A percentile compares a stretch with the other conserved stretches of the same genome.
Conservation (phyloP, 2,888 invertebrate genomes). For the Scaptomyza tumidula region DNA sequence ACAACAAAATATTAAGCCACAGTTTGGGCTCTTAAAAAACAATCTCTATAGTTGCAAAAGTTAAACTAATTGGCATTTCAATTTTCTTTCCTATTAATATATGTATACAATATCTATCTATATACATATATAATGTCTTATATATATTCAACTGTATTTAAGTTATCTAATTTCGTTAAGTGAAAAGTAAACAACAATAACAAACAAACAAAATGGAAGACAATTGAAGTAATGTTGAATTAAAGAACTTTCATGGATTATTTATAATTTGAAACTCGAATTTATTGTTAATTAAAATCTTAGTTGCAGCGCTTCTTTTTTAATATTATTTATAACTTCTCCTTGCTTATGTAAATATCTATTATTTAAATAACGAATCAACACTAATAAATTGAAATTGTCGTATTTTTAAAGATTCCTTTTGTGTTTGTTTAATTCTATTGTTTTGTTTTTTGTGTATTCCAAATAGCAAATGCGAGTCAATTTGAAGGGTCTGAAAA, state of each 20-base stretch:
- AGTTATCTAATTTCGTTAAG: conserved; percentile 40
- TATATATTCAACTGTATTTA: conserved; percentile 26
- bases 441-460: neutral
- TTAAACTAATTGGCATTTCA: conserved; percentile 49
- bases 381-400: conserved; percentile 70
- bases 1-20: conserved; percentile 36
- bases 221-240: conserved; percentile 48
- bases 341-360: conserved; percentile 72
- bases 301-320: conserved; percentile 46
- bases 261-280: conserved; percentile 65
- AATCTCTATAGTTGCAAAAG: conserved; percentile 36
- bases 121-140: conserved; percentile 12
- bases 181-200: conserved; percentile 19
- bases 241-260: conserved; percentile 53
- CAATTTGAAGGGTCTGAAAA: conserved; percentile 62
- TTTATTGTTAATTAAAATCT: conserved; percentile 60
- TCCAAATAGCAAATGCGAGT: conserved; percentile 46
- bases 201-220: conserved; percentile 44
- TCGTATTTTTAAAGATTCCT: conserved; percentile 41
- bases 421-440: conserved; percentile 19
- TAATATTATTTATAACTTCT: conserved; percentile 64
- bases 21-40: conserved; percentile 17
- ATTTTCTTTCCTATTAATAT: conserved; percentile 28
- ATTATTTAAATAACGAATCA: conserved; percentile 57
- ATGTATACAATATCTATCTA: neutral